Conservation (phyloP, 2,113 vertebrate genomes). For the Triplophysa siluroides region DNA sequence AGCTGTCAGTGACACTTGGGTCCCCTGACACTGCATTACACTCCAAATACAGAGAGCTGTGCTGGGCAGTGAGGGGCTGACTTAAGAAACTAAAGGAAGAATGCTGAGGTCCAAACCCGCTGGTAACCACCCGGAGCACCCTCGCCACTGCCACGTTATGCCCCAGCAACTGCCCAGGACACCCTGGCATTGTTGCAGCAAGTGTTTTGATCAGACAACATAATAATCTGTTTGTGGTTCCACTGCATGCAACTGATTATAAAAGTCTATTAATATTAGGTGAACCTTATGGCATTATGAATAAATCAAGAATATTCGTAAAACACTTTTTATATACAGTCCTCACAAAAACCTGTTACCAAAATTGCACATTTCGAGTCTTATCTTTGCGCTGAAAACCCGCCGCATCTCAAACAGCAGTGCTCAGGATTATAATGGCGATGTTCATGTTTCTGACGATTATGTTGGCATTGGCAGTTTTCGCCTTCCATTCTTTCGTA, state of each 20-base stretch:
- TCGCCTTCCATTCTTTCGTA: slow-evolving; percentile 17
- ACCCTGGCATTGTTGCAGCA: too few relatives aligned
- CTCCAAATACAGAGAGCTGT: slow-evolving; percentile 47
- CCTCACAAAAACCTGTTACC: background rate
- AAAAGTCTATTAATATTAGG: background rate
- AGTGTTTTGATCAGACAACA: too few relatives aligned
- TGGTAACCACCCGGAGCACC: background rate
- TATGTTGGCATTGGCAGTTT: slow-evolving; percentile 55
- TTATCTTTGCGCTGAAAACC: background rate
- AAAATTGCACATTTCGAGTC: background rate
- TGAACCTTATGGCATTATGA: background rate
- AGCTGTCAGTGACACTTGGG: slow-evolving; percentile 64
- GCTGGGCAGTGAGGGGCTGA: background rate
- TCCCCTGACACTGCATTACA: slow-evolving; percentile 68
- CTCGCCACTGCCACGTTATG: too few relatives aligned
- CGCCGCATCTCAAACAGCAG: slow-evolving; percentile 62
- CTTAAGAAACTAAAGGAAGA: slow-evolving; percentile 61
- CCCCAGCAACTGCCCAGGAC: too few relatives aligned
- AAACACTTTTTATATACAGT: background rate
- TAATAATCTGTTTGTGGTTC: too few relatives aligned
- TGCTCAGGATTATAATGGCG: slow-evolving; percentile 54
- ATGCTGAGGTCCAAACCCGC: slow-evolving; percentile 43
- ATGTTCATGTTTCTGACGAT: slow-evolving; percentile 40
- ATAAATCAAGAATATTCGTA: background rate
- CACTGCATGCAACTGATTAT: too few relatives aligned